Evolutionary conservation across 2,113 vertebrate genomes (phyloP), one percentile per base, ranked within the genome.

Genomic region (Hoplias malabaricus): DNA sequence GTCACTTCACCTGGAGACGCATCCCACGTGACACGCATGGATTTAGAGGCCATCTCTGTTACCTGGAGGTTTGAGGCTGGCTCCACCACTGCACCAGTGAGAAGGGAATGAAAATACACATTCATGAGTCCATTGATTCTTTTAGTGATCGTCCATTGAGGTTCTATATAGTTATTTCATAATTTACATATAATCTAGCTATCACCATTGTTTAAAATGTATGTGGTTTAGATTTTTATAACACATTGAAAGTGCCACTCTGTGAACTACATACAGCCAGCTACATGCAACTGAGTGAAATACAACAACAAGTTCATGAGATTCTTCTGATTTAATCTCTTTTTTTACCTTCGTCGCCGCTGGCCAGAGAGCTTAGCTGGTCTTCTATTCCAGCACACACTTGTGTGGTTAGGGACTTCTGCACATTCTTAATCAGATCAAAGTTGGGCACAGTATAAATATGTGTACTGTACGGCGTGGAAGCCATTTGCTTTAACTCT

Each of bases 311-410:
- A 67, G 43, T 33, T 31, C 21, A 14, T 46, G 34, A 66, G 29
- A 57, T 50, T 50, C 14, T 5, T 21, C 31, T 48, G 57, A 8
- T 63, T 73, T 62, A 27, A 12, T 12, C 29, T 29, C 25, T 43
- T 34, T 25, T 59, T 86, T 93, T 80, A 98, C 97, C 93, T 97
- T 98, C 96, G 56, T 96, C 95, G 76, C 95, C 96, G 78, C 97
- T 97, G 86, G 92, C 88, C 9, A 97, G 75, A 33, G 93, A 89
- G 78, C 86, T 92, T 12, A 98, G 87, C 5, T 98, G 98, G 53
- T 98, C 93, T 5, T 97, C 96, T 0, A 98, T 94, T 2, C 92
- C 93, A 0, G 92, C 91, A 81, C 98, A 99, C 85, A 98, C 91
- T 83, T 95, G 93, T n/a, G 87, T 81, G 50, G 97, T 94, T 21